Percentiles rank a stretch among this genome's conserved stretches.
Conservation (phyloP, 2,888 invertebrate species). For the Catocala sponsa region DNA sequence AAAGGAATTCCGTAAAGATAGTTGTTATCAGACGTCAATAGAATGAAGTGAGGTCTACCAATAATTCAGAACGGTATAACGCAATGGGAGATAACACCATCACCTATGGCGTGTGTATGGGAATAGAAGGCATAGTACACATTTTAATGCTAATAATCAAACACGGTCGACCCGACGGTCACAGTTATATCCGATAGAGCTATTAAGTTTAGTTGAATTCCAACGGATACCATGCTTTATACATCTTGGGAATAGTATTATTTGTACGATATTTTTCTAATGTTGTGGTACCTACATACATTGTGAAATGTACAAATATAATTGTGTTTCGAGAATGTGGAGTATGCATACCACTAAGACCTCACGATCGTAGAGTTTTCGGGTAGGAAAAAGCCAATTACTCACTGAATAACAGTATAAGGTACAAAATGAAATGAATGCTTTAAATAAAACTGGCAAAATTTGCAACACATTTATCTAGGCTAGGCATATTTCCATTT, state of each 20-base stretch:
- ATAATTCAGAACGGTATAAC: conserved; percentile 5
- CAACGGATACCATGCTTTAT: conserved; percentile 15
- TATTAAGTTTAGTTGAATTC: conserved; percentile 36
- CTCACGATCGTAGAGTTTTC: too few relatives aligned
- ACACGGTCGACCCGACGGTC: conserved; percentile 28
- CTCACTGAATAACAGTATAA: too few relatives aligned
- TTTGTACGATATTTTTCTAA: too few relatives aligned
- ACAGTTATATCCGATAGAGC: conserved; percentile 42
- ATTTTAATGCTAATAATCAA: conserved; percentile 40
- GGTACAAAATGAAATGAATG: too few relatives aligned
- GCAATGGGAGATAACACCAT: conserved; percentile 36
- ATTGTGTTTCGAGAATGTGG: too few relatives aligned
- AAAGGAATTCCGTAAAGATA: conserved; percentile 41
- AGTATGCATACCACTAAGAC: too few relatives aligned
- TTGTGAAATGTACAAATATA: too few relatives aligned
- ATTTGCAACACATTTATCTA: too few relatives aligned
- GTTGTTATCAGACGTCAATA: conserved; percentile 30
- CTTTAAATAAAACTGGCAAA: too few relatives aligned
- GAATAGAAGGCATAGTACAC: conserved; percentile 24
- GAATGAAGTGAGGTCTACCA: conserved; percentile 3
- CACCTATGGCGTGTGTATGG: conserved; percentile 39
- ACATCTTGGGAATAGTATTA: conserved; percentile 10
- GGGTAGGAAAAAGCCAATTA: too few relatives aligned
- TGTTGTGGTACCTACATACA: too few relatives aligned
- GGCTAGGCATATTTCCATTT: too few relatives aligned